Evolutionary conservation across 2,113 vertebrate species (phyloP).

Genomic region (Peromyscus polionotus): DNA sequence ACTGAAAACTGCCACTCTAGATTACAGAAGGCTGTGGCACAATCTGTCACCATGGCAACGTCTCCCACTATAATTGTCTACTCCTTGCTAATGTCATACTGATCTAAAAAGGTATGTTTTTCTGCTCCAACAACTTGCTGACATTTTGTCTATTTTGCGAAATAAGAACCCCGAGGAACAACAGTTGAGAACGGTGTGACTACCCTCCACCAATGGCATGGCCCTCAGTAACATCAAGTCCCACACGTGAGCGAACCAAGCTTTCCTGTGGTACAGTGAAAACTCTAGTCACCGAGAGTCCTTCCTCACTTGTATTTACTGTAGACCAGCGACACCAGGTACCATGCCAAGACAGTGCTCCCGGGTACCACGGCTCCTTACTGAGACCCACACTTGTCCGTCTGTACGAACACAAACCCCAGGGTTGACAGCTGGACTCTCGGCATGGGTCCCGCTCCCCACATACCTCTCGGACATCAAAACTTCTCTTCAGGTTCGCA

Average conservation of each 20-base stretch:
- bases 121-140: constrained; percentile 48
- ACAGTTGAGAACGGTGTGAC: not conserved
- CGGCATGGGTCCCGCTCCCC: not conserved
- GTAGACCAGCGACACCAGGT: not conserved
- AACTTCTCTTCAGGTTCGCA: constrained; percentile 95
- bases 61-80: constrained; percentile 53
- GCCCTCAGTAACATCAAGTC: not conserved
- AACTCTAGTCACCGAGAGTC: not conserved
- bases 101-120: constrained; percentile 26
- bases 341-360: not conserved
- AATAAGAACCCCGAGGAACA: not conserved
- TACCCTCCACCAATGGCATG: not conserved
- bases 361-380: not conserved
- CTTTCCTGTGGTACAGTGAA: not conserved
- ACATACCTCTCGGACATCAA: constrained; percentile 96
- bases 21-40: constrained; percentile 1
- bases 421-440: not conserved
- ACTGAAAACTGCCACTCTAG: constrained; percentile 33
- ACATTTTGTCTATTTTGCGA: constrained; percentile 28
- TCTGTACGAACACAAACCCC: not conserved
- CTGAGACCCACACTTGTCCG: not conserved
- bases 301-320: not conserved
- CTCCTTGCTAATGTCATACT: constrained; percentile 53
- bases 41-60: constrained; percentile 53
- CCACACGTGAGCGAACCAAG: not conserved